Base-by-base conservation (phyloP, 2,113 vertebrate genomes). In the Scortum barcoo region DNA sequence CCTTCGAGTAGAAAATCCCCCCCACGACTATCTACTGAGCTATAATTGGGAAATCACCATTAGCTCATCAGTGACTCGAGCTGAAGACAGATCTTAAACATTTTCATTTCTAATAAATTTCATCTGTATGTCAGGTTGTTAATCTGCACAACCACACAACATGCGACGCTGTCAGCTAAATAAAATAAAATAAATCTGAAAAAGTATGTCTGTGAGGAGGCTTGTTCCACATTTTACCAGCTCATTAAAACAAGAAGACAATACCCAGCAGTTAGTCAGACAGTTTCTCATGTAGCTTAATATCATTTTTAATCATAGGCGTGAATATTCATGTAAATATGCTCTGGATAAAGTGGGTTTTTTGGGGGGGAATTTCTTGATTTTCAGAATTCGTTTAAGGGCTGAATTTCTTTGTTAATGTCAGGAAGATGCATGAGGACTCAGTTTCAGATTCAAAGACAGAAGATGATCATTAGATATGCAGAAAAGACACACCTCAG, bases 1-100 rank as follows among this genome's bases (percentile, higher is more conserved):
- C 33, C 16, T 67, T 11, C 53, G 51, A 44, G 60, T 3, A 69
- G 56, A 76, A 86, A 86, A 62, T 54, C 68, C 83, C 83, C 76
- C 56, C 63, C n/a, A n/a, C n/a, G n/a, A 12, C 13, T 58, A 60
- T 17, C 78, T n/a, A 3, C 56, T 14, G 53, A 17, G 13, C 20
- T 58, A 51, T 63, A 51, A n/a, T 72, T 36, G 62, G 80, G 87
- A 83, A 89, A 78, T 66, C 65, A 84, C 84, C 80, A 71, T 38
- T 40, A 84, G 46, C 40, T 79, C 72, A 75, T 54, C 26, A 28
- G 50, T 48, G 20, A 65, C 48, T 62, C 17, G 66, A 74, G 50
- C 24, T 44, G 51, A 6, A 33, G 13, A 57, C 19, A 28, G n/a
- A 42, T 72, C 46, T 9, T 12, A 3, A 2, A 50, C 8, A 26